Base-by-base conservation (phyloP, 1,140 invertebrate genomes). In the Camponotus floridanus region DNA sequence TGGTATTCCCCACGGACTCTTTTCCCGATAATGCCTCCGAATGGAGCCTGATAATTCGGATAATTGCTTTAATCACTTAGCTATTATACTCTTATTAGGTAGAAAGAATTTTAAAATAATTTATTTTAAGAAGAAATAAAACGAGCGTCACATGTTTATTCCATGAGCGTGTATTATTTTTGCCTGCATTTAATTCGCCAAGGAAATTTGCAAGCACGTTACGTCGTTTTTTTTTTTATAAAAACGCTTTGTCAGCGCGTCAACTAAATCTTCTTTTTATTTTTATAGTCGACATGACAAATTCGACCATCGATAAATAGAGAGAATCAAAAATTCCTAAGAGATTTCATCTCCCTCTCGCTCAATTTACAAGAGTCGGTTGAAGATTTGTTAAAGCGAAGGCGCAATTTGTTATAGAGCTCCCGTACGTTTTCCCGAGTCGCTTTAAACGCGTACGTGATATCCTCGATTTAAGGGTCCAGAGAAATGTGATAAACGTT, bases 401-500 rank as follows among this genome's bases (percentile, higher is more conserved):
- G 74, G 42, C 33, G 51, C 76, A 59, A 61, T 59, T 39, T 36
- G 61, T 62, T 39, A 8, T 18, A 45, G 26, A 39, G 11, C 42
- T 74, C 55, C 21, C 68, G 39, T 61, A 83, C 55, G 68, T 83
- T 83, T 83, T 31, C 15, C 33, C 62, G 64, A 33, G 18, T 55
- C 68, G 55, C 36, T 73, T 45, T 36, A 80, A 51, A 67, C 64
- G 78, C 42, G 79, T 74, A 55, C 68, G 68, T 73, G 79, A 83
- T 83, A 70, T 36, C 26, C 79, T 71, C 79, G 79, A 73, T 83
- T 83, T 74, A 83, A 74, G 57, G 55, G 68, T 55, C 68, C 26
- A 6, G 18, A 26, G 39, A 39, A 74, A 83, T 45, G 79, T 74
- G 79, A 83, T 74, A 83, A 83, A 83, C 79, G 79, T 74, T 73